These are phyloP conservation scores for Hydriomena furcata DNA, from an alignment of 2,888 invertebrate species.

Conservation along the genomic window DNA sequence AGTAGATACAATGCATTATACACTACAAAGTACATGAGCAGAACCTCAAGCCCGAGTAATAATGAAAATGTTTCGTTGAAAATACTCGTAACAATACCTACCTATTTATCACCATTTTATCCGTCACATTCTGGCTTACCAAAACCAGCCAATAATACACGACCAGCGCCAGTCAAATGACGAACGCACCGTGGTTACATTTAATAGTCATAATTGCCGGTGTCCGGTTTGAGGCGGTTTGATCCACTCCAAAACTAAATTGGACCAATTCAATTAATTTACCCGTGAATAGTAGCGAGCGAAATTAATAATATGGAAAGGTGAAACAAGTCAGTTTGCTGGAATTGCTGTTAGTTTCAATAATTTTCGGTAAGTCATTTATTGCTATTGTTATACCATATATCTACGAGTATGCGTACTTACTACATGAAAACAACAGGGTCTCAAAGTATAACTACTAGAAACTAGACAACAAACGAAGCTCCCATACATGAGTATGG, in stretches of 20 bases:
- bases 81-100: too few species aligned
- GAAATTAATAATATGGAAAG: constrained; percentile 29
- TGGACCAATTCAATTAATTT: constrained; percentile 52
- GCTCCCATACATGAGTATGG: too few species aligned
- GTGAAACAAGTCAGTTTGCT: constrained; percentile 15
- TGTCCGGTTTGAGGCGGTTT: constrained; percentile 46
- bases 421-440: too few species aligned
- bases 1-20: too few species aligned
- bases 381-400: too few species aligned
- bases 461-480: too few species aligned
- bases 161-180: constrained; percentile 36
- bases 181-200: constrained; percentile 43
- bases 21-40: too few species aligned
- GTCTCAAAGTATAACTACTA: too few species aligned
- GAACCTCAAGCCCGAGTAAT: too few species aligned
- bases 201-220: constrained; percentile 56
- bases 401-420: too few species aligned
- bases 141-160: constrained; percentile 25
- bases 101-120: not conserved
- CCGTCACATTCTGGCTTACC: not conserved
- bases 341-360: constrained; percentile 12
- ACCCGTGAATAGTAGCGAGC: constrained; percentile 37
- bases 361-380: constrained; percentile 3
- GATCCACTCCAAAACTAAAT: constrained; percentile 43
- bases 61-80: too few species aligned